Percentiles rank a stretch among this genome's conserved stretches.
Conservation (phyloP, 1,140 invertebrate species). For the Zaprionus inermis region DNA sequence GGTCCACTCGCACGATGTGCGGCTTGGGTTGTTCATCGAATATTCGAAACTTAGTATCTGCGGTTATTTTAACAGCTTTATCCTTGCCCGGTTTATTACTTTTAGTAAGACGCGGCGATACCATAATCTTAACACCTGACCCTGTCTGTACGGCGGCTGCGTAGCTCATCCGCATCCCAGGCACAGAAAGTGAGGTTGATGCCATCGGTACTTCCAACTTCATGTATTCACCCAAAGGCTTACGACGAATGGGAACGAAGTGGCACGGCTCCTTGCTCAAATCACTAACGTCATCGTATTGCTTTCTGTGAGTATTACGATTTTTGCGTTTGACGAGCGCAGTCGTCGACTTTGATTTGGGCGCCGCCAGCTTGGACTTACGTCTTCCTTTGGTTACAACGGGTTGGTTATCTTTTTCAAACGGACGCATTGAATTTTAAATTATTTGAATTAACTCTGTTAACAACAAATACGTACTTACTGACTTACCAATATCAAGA, state of each 20-base stretch:
- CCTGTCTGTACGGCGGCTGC: conserved; percentile 50
- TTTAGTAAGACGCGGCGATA: conserved; percentile 53
- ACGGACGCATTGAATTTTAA: conserved; percentile 44
- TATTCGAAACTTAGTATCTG: conserved; percentile 44
- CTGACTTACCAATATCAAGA: conserved; percentile 45
- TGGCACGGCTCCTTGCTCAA: conserved; percentile 33
- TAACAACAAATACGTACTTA: conserved; percentile 15
- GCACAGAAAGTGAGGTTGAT: conserved; percentile 15
- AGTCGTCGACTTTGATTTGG: conserved; percentile 41
- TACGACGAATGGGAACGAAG: conserved; percentile 53
- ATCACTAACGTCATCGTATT: conserved; percentile 8
- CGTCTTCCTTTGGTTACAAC: conserved; percentile 40
- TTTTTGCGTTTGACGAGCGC: conserved; percentile 50
- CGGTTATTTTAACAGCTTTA: conserved; percentile 25
- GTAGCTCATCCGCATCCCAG: conserved; percentile 49
- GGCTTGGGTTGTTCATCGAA: conserved; percentile 54
- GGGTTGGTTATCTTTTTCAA: conserved; percentile 45
- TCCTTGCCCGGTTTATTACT: conserved; percentile 24
- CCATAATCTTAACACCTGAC: conserved; percentile 44
- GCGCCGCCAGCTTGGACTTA: conserved; percentile 48
- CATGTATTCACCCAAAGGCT: conserved; percentile 60
- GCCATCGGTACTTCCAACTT: conserved; percentile 16
- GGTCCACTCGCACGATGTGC: conserved; percentile 42
- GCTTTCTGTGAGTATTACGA: conserved; percentile 22
- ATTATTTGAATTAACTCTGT: conserved; percentile 27